Percentiles rank a stretch among this genome's conserved stretches.
Conservation (phyloP, 2,888 invertebrate genomes). For the Pteria penguin region DNA sequence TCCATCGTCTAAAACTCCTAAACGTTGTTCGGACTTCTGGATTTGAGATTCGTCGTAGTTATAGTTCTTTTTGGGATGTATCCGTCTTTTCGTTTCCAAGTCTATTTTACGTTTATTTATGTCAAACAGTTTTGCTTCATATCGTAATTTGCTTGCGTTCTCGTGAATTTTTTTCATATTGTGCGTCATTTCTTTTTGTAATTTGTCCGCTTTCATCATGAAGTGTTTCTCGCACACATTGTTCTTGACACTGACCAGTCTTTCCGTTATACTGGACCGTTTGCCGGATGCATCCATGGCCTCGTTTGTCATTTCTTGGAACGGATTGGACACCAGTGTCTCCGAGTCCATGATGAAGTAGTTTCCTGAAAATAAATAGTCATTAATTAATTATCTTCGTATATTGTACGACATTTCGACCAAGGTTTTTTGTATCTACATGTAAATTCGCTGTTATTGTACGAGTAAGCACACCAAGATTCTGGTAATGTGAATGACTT, state of each 20-base stretch:
- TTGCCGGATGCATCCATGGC: slow-evolving; percentile 60
- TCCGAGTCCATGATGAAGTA: slow-evolving; percentile 76
- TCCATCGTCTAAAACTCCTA: slow-evolving; percentile 64
- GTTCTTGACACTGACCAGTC: slow-evolving; percentile 73
- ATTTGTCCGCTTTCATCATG: slow-evolving; percentile 48
- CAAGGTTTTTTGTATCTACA: too few relatives aligned
- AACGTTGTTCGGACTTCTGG: slow-evolving; percentile 60
- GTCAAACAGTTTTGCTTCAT: slow-evolving; percentile 73
- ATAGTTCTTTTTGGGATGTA: slow-evolving; percentile 68
- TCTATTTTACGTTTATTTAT: slow-evolving; percentile 69
- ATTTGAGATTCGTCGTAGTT: slow-evolving; percentile 70
- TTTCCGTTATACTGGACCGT: slow-evolving; percentile 66
- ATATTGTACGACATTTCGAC: too few relatives aligned
- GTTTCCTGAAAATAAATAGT: slow-evolving; percentile 72
- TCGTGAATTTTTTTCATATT: slow-evolving; percentile 64
- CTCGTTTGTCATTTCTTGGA: slow-evolving; percentile 66
- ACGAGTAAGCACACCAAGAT: too few relatives aligned
- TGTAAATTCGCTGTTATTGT: too few relatives aligned
- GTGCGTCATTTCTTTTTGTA: slow-evolving; percentile 62
- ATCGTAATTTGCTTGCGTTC: slow-evolving; percentile 64
- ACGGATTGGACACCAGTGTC: slow-evolving; percentile 70
- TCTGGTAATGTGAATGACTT: too few relatives aligned
- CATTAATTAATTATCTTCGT: too few relatives aligned
- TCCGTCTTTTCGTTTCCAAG: slow-evolving; percentile 65
- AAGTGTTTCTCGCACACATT: slow-evolving; percentile 73